Conservation (phyloP, 1,140 invertebrate species). For the Spodoptera frugiperda region DNA sequence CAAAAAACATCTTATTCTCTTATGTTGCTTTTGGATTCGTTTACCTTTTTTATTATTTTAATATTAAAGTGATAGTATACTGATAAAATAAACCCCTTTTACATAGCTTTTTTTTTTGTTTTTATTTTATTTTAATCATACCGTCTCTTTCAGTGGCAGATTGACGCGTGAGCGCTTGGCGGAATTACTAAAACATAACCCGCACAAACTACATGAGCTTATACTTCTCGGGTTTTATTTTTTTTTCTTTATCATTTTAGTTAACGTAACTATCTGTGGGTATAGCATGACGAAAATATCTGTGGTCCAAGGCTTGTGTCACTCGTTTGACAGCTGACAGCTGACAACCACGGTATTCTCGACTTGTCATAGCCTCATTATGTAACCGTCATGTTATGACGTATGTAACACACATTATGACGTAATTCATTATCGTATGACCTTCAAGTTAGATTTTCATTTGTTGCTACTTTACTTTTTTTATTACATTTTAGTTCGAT, state of each 20-base stretch:
- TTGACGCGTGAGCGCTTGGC: conserved; percentile 60
- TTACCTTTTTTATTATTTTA: no score
- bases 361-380: conserved; percentile 14
- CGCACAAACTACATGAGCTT: conserved; percentile 65
- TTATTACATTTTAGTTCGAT: conserved; percentile 21
- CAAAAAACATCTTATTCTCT: no score
- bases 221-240: conserved; percentile 64
- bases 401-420: not conserved
- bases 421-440: conserved; percentile 9
- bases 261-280: no score
- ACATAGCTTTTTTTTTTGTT: not conserved
- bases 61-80: not conserved
- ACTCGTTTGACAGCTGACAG: conserved; percentile 7
- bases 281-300: conserved; percentile 10
- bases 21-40: not conserved
- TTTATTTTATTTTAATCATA: conserved; percentile 7
- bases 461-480: conserved; percentile 10
- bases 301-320: conserved; percentile 19
- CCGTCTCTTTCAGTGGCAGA: conserved; percentile 65
- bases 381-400: conserved; percentile 32
- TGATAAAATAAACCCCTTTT: not conserved
- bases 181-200: conserved; percentile 59
- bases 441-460: conserved; percentile 24
- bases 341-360: conserved; percentile 18
- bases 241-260: conserved; percentile 56